phyloP scores from a whole-genome alignment of 2,888 invertebrate genomes.

The Leptopterna dolabrata region DNA sequence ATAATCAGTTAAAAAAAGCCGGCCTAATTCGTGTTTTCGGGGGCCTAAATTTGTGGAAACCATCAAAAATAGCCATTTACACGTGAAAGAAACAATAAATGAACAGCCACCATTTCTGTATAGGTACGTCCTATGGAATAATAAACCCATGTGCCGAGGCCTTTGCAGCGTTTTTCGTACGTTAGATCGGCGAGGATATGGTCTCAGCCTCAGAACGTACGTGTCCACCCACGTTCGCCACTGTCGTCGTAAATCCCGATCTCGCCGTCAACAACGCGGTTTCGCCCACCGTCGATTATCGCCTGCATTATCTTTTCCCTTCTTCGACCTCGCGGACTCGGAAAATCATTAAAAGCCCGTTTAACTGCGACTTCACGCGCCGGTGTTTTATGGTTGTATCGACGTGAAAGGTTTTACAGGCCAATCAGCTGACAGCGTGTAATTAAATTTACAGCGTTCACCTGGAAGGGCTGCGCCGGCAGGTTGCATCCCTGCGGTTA shows the following conservation, averaged over 20 bases:
- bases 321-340: background rate
- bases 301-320: constrained; percentile 1
- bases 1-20: too few species aligned
- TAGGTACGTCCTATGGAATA: too few species aligned
- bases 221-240: background rate
- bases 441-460: constrained; percentile 36
- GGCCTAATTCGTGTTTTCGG: too few species aligned
- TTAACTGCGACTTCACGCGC: constrained; percentile 48
- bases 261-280: constrained; percentile 39
- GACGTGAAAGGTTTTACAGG: background rate
- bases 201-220: background rate
- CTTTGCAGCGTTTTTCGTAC: too few species aligned
- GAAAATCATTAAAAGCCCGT: constrained; percentile 39
- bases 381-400: constrained; percentile 31
- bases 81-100: too few species aligned
- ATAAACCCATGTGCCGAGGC: too few species aligned
- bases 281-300: constrained; percentile 46
- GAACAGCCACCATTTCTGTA: too few species aligned
- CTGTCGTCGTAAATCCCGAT: constrained; percentile 19
- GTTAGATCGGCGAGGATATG: background rate
- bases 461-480: background rate
- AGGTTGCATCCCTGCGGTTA: background rate
- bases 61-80: too few species aligned
- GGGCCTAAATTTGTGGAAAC: too few species aligned
- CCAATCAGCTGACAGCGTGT: constrained; percentile 43